These are phyloP conservation scores for Oppia nitens DNA, from an alignment of 1,140 invertebrate species.

Conservation along the genomic window DNA sequence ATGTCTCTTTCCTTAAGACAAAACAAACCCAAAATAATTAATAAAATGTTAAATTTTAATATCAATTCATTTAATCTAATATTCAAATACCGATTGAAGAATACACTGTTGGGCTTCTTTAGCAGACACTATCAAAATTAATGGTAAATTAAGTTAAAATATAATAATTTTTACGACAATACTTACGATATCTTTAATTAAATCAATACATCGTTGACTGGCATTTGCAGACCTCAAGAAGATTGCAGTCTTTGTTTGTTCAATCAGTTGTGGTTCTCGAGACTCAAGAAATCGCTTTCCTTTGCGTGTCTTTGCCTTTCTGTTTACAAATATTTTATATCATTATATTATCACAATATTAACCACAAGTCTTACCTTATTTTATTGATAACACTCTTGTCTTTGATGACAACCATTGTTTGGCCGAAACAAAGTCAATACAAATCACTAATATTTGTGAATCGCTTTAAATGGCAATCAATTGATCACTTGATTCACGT, in stretches of 20 bases:
- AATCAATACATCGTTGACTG: slow-evolving; percentile 49
- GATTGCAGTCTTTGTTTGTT: slow-evolving; percentile 66
- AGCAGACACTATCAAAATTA: background rate
- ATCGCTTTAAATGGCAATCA: background rate
- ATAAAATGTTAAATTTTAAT: no score
- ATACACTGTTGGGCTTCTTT: slow-evolving; percentile 17
- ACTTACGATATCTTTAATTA: slow-evolving; percentile 69
- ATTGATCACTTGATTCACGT: no score
- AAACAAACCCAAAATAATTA: background rate
- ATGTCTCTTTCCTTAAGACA: slow-evolving; percentile 47
- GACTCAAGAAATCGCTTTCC: slow-evolving; percentile 66
- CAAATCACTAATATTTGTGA: background rate
- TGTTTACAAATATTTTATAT: slow-evolving; percentile 29
- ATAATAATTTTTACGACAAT: slow-evolving; percentile 1
- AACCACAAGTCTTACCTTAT: background rate
- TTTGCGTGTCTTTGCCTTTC: slow-evolving; percentile 70
- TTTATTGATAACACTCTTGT: background rate
- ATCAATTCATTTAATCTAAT: background rate
- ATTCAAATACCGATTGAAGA: slow-evolving; percentile 6
- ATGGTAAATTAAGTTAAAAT: no score
- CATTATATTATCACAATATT: background rate
- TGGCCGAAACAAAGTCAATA: background rate
- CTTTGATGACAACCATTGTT: background rate
- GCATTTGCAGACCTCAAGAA: slow-evolving; percentile 72
- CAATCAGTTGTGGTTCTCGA: slow-evolving; percentile 68